Evolutionary conservation across 2,888 invertebrate genomes (phyloP).

Genomic region (Steinernema carpocapsae): DNA sequence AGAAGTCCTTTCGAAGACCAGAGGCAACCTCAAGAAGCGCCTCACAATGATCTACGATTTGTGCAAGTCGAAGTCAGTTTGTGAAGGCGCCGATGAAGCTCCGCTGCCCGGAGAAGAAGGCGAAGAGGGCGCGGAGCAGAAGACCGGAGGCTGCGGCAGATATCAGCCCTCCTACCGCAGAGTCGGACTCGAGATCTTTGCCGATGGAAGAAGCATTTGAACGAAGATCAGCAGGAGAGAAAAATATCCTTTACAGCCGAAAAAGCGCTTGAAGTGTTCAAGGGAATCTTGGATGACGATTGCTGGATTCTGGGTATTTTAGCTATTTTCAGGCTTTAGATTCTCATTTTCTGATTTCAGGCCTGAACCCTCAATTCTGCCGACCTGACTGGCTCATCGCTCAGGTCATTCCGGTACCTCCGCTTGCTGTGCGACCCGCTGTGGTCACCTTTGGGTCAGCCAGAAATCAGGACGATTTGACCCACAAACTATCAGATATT

Average conservation of each 20-base stretch:
- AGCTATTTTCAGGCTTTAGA: not conserved
- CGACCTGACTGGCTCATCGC: conserved; percentile 99
- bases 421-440: conserved; percentile 91
- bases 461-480: conserved; percentile 95
- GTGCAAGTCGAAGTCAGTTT: conserved; percentile 95
- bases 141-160: conserved; percentile 95
- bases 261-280: conserved; percentile 91
- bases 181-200: conserved; percentile 87
- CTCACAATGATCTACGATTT: conserved; percentile 94
- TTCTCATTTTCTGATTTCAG: conserved; percentile 71
- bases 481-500: conserved; percentile 96
- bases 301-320: conserved; percentile 76
- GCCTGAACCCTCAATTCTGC: conserved; percentile 86
- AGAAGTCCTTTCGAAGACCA: conserved; percentile 92
- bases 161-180: conserved; percentile 92
- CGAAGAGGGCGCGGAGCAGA: conserved; percentile 72
- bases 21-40: conserved; percentile 86
- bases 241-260: conserved; percentile 93
- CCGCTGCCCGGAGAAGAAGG: conserved; percentile 44
- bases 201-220: conserved; percentile 93
- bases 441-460: conserved; percentile 99
- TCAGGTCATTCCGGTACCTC: conserved; percentile 95
- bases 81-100: conserved; percentile 92
- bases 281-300: conserved; percentile 94
- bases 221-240: conserved; percentile 86